These are phyloP conservation scores for Ectemnius lituratus DNA, from an alignment of 2,888 invertebrate genomes.

Conservation along the genomic window DNA sequence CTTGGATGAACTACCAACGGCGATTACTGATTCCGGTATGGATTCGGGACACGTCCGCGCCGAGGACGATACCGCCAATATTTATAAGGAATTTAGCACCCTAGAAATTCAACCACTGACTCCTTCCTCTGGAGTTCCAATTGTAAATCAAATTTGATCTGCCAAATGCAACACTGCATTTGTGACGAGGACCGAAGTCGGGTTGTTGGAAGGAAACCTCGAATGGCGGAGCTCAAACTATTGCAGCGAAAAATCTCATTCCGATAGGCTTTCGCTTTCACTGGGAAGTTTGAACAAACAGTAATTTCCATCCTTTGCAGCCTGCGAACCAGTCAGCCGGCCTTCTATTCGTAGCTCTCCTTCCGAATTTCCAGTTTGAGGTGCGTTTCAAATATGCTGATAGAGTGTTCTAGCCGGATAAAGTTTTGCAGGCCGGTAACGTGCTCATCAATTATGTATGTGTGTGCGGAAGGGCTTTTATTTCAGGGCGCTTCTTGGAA, in stretches of 20 bases:
- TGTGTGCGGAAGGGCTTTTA: not conserved
- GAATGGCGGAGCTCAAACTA: no score
- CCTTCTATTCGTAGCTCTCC: not conserved
- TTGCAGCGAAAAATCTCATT: no score
- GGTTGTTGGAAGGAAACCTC: no score
- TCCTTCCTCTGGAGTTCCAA: no score
- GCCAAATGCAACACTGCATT: no score
- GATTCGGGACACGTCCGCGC: not conserved
- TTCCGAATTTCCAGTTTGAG: not conserved
- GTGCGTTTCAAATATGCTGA: not conserved
- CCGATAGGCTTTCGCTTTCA: not conserved
- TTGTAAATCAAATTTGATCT: no score
- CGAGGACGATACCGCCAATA: not conserved
- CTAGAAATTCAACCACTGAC: no score
- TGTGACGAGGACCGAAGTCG: no score
- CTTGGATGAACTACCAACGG: constrained; percentile 16
- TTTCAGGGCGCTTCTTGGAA: not conserved
- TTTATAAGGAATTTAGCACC: not conserved
- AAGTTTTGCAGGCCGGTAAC: not conserved
- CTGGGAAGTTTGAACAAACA: not conserved
- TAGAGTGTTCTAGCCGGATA: not conserved
- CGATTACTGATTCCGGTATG: constrained; percentile 8
- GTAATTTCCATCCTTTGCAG: not conserved
- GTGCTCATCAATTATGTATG: constrained; percentile 7
- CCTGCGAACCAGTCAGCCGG: not conserved